Conservation (phyloP, 2,113 vertebrate species). For the Neolamprologus variostigma region DNA sequence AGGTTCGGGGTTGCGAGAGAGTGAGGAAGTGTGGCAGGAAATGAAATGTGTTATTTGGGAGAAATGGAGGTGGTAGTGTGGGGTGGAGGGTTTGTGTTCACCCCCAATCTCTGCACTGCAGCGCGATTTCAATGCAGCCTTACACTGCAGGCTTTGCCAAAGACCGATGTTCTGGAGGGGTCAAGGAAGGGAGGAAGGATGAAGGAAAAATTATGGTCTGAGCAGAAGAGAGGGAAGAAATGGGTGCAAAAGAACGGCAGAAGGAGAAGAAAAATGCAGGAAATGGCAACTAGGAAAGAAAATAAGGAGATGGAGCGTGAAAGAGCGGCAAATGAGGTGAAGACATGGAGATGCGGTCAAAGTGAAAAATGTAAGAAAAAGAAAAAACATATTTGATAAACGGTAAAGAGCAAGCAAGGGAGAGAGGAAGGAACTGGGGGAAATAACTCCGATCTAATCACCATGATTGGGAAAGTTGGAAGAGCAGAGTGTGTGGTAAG, state of each 20-base stretch:
- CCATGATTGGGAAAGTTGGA: constrained; percentile 19
- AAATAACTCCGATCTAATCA: constrained; percentile 31
- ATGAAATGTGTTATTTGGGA: constrained; percentile 58
- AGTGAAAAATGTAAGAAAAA: not conserved
- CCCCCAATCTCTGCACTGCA: constrained; percentile 41
- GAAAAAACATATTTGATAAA: not conserved
- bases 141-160: constrained; percentile 2
- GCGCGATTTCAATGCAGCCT: constrained; percentile 34
- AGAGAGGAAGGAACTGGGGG: not conserved
- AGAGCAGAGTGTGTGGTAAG: not conserved
- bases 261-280: not conserved
- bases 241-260: not conserved
- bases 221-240: not conserved
- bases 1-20: not conserved
- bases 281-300: not conserved
- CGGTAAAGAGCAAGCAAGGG: not conserved
- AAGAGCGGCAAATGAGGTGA: not conserved
- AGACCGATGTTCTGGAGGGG: not conserved
- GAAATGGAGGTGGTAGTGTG: constrained; percentile 21
- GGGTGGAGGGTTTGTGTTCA: constrained; percentile 5
- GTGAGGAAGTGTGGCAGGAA: constrained; percentile 38
- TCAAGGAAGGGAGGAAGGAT: not conserved
- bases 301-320: not conserved
- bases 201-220: not conserved
- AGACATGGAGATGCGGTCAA: not conserved